These are phyloP conservation scores for Drosophila birchii DNA, from an alignment of 2,888 invertebrate species.

Conservation along the genomic window DNA sequence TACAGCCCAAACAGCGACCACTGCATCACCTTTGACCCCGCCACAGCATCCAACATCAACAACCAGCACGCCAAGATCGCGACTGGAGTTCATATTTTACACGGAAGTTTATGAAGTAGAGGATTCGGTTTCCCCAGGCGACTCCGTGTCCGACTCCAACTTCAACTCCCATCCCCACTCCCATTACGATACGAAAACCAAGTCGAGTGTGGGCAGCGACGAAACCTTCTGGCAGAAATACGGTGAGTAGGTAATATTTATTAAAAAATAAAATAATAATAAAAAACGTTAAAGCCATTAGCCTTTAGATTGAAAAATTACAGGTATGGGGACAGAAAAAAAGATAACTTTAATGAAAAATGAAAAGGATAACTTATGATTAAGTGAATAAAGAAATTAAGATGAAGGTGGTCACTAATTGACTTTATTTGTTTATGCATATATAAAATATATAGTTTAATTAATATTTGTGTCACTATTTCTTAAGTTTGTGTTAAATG, in stretches of 20 bases:
- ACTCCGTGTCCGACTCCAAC: constrained; percentile 8
- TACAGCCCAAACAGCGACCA: constrained; percentile 66
- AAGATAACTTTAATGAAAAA: background rate
- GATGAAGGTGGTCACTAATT: background rate
- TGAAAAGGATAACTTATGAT: background rate
- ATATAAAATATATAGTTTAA: background rate
- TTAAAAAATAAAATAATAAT: background rate
- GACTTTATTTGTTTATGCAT: background rate
- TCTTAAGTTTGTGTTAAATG: no score
- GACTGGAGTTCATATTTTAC: constrained; percentile 73
- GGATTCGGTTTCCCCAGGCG: constrained; percentile 42
- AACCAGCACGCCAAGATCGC: constrained; percentile 56
- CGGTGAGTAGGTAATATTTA: constrained; percentile 74
- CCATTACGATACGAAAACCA: constrained; percentile 20
- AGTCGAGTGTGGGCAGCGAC: constrained; percentile 39
- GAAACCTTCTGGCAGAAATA: constrained; percentile 79
- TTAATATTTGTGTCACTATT: no score
- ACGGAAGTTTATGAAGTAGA: constrained; percentile 75
- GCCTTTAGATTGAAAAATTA: constrained; percentile 11
- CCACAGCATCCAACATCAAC: constrained; percentile 46
- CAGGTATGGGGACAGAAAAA: background rate
- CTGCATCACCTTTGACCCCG: constrained; percentile 73
- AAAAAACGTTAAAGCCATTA: background rate
- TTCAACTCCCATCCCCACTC: constrained; percentile 3
- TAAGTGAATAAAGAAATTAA: background rate